Percentiles rank a stretch among this genome's conserved stretches.
These are phyloP conservation scores for Hypsibius dujardini DNA, from an alignment of 1,140 invertebrate species.

Conservation along the genomic window DNA sequence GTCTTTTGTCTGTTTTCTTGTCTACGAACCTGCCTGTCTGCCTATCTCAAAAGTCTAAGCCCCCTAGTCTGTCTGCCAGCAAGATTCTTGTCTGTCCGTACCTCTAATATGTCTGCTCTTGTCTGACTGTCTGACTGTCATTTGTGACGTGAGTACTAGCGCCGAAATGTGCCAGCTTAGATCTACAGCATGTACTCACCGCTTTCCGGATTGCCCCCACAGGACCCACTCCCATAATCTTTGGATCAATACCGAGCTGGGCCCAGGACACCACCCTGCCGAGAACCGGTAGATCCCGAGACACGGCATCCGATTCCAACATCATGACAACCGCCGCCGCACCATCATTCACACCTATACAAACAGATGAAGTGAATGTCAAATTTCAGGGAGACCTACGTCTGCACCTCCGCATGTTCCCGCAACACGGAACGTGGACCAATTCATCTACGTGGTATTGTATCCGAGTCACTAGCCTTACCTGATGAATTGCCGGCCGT, in stretches of 20 bases:
- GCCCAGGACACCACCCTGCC: constrained; percentile 1
- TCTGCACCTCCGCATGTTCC: not conserved
- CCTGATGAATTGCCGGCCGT: constrained; percentile 59
- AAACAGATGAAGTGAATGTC: not conserved
- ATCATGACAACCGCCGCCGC: constrained; percentile 55
- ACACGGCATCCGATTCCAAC: not conserved
- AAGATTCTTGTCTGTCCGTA: too few species aligned
- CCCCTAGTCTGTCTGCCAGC: too few species aligned
- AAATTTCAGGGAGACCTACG: not conserved
- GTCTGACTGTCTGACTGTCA: too few species aligned
- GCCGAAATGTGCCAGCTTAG: too few species aligned
- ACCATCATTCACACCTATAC: constrained; percentile 56
- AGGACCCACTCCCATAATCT: constrained; percentile 59
- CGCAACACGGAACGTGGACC: not conserved
- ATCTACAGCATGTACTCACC: not conserved
- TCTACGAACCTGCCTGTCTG: too few species aligned
- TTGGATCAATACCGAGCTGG: constrained; percentile 50
- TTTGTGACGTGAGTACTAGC: too few species aligned
- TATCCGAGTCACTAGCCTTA: not conserved
- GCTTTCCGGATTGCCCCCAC: constrained; percentile 42
- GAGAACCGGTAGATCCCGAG: not conserved
- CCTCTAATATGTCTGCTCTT: too few species aligned
- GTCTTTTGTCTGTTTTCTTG: too few species aligned
- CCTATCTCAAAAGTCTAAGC: too few species aligned
- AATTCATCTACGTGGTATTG: too few species aligned